Base-by-base conservation (phyloP, 2,888 invertebrate genomes). In the Podotricha telesiphe region DNA sequence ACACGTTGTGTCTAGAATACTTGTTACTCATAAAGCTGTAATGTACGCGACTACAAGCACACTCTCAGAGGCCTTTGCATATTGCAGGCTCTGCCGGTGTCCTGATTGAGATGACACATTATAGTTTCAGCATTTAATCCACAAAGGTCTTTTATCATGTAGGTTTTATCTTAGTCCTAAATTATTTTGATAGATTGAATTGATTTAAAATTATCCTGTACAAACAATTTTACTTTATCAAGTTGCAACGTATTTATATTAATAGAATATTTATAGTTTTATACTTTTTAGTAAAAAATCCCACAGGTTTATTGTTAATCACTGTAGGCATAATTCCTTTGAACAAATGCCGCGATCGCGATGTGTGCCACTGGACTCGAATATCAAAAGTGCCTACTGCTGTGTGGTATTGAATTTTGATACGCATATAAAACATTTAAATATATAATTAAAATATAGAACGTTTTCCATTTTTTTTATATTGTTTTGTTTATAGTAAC, bases 221-320 rank as follows among this genome's bases (percentile, higher is more conserved):
- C 6, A 34, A 1, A 37, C 10, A 4, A 37, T 37, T 37, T 10
- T 10, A 8, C 8, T 37, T 37, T 37, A 10, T 37, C 37, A 37
- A 37, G 8, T 28, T 28, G 28, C 28, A 28, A 28, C 2, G 28
- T 28, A 28, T 6, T 28, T 6, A 6, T 28, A 28, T 28, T 28
- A 6, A 4, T 4, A 6, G 28, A 4, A 28, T 28, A 28, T 28
- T 28, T 28, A 28, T 28, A 28, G 28, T 28, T 28, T 28, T 28
- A 28, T 28, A 28, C 28, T 28, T 28, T 28, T 28, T 28, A 28
- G 6, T 28, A 28, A 13, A 53, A 17, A 55, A 51, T 72, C 70
- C 51, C 70, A 72, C 59, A 65, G 65, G 72, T 67, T 62, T 70
- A 69, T n/a, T 69, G 62, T 70, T 69, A 65, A 67, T 67, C 51